These are phyloP conservation scores for Salticus scenicus DNA, from an alignment of 2,888 invertebrate genomes.

Conservation along the genomic window DNA sequence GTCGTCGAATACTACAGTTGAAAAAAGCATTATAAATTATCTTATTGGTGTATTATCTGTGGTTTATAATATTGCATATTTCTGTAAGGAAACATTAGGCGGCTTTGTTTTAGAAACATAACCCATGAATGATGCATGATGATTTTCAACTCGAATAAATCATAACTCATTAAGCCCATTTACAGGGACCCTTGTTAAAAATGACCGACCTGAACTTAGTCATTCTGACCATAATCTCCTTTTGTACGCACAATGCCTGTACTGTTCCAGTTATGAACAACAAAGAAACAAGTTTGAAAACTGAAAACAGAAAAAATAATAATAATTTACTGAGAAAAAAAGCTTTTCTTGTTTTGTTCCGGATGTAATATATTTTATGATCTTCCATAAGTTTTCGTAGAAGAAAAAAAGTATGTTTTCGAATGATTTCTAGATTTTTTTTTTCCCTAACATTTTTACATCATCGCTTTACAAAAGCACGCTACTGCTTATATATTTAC, in stretches of 20 bases:
- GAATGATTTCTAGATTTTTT: constrained; percentile 50
- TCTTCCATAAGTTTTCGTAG: constrained; percentile 31
- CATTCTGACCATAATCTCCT: background rate
- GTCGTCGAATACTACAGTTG: too few species aligned
- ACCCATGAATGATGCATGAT: too few species aligned
- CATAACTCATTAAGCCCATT: background rate
- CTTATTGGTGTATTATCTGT: too few species aligned
- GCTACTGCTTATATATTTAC: constrained; percentile 32
- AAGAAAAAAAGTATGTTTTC: constrained; percentile 40
- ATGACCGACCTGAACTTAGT: too few species aligned
- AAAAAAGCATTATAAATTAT: too few species aligned
- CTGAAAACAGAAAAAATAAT: background rate
- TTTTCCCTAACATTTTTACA: background rate
- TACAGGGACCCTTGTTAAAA: background rate
- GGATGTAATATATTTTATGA: constrained; percentile 67
- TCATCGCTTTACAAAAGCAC: background rate
- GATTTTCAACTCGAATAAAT: too few species aligned
- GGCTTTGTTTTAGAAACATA: too few species aligned
- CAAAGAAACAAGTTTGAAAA: background rate
- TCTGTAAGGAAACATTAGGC: too few species aligned
- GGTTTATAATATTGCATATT: too few species aligned
- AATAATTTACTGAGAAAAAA: background rate
- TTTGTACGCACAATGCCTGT: background rate
- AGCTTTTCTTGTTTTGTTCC: constrained; percentile 27
- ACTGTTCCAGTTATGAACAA: background rate